Evolutionary conservation across 2,797 vertebrate species (phyloP), one percentile per base, ranked within the genome.

Genomic region (Neosilurus hyrtlii): DNA sequence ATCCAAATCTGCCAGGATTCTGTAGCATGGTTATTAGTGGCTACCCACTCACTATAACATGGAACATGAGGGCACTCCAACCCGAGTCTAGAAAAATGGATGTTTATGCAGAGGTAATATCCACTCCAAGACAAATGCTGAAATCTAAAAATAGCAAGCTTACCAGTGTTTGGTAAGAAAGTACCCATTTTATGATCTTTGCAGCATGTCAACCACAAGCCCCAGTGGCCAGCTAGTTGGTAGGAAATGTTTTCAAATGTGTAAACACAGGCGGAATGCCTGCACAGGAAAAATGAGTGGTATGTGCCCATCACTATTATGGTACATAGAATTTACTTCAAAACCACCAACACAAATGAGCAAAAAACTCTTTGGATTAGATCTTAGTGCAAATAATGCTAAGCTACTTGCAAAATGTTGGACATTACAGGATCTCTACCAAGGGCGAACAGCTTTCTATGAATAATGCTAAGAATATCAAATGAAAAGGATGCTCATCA

Each of bases 21-120:
- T 68, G 63, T 67, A 9, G 70, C 76, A 49, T 52, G 61, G 76
- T 78, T 78, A 75, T 75, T 75, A 75, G 73, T 75, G 56, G 56
- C 73, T 75, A 75, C 56, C 56, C 73, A 43, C 56, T 59, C 56
- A 61, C 30, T n/a, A 61, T n/a, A 75, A 43, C 56, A 59, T 14
- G 18, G 30, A 59, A 61, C 56, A 75, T 37, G 20, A 37, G 11
- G 30, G 56, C 73, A 75, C 10, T 61, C 20, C 56, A 75, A 61
- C 11, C 11, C 20, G 12, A 14, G 20, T 22, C 18, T 59, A 43
- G 52, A 59, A 75, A 75, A 43, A 59, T 18, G 18, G 54, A 59
- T 59, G 73, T 61, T 59, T 75, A 20, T 10, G 51, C 70, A 73
- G 70, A 54, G n/a, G 49, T 16, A 73, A n/a, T n/a, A 59, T 20